Conservation (phyloP, 2,113 vertebrate species). For the Peromyscus polionotus region DNA sequence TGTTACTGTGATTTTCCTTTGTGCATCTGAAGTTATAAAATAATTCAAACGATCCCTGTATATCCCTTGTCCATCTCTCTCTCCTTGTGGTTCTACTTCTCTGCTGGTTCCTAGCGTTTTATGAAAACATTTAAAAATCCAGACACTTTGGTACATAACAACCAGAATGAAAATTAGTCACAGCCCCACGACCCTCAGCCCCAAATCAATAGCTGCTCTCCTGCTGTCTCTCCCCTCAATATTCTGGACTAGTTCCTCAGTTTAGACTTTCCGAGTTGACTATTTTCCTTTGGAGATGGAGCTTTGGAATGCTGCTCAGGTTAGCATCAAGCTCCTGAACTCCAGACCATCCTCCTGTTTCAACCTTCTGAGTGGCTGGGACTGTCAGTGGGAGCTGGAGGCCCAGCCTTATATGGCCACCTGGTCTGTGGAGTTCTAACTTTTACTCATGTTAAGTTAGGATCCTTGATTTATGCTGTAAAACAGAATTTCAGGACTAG, state of each 20-base stretch:
- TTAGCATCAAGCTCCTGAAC: not conserved
- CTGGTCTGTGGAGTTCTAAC: not conserved
- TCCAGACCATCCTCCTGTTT: not conserved
- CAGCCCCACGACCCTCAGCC: not conserved
- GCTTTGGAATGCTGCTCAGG: not conserved
- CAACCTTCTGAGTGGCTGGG: not conserved
- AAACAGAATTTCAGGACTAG: not conserved
- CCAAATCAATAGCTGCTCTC: not conserved
- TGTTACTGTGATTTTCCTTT: not conserved
- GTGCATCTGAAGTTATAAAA: not conserved
- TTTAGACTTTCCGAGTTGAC: not conserved
- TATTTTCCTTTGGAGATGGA: not conserved
- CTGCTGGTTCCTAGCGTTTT: not conserved
- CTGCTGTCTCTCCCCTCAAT: not conserved
- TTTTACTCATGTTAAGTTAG: not conserved
- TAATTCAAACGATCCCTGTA: not conserved
- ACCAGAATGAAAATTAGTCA: not conserved
- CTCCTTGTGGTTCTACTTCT: not conserved
- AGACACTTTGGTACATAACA: constrained; percentile 17
- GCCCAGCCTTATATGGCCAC: not conserved
- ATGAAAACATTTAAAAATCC: not conserved
- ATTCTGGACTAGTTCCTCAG: not conserved
- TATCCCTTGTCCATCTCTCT: not conserved
- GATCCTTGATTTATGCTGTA: not conserved
- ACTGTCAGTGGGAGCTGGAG: not conserved